Evolutionary conservation across 2,797 vertebrate genomes (phyloP).

Genomic region (Lagodon rhomboides): DNA sequence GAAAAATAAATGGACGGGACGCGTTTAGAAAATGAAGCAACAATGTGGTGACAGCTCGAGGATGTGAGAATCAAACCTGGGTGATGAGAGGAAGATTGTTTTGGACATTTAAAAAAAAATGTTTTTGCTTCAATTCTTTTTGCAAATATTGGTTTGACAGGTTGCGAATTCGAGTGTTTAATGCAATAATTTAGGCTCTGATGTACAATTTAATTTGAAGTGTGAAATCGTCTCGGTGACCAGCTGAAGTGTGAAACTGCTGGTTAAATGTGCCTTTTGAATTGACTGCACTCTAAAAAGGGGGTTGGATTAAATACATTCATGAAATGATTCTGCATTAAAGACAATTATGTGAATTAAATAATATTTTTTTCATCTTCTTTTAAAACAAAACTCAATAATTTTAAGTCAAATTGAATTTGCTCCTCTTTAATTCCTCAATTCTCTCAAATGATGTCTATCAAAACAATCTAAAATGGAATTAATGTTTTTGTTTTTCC

Average conservation of each 20-base stretch:
- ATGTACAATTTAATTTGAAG: background rate
- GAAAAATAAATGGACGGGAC: background rate
- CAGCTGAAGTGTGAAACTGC: background rate
- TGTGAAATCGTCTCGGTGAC: background rate
- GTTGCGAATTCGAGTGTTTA: background rate
- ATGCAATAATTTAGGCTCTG: background rate
- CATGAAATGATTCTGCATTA: background rate
- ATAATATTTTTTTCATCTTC: rapidly evolving
- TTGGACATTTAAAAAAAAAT: background rate
- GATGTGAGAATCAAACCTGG: background rate
- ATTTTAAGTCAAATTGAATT: background rate
- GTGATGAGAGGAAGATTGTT: background rate
- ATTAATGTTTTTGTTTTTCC: background rate
- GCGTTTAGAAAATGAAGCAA: background rate
- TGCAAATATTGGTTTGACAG: background rate
- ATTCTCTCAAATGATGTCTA: background rate
- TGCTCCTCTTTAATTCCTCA: background rate
- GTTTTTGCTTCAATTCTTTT: background rate
- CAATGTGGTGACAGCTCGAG: background rate
- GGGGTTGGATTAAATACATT: background rate
- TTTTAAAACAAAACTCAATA: background rate
- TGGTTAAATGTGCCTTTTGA: conserved; percentile 1
- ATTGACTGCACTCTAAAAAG: background rate
- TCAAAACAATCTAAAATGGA: background rate
- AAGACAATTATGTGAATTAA: background rate